Conservation (phyloP, 2,888 invertebrate species). For the Tachina lurida region DNA sequence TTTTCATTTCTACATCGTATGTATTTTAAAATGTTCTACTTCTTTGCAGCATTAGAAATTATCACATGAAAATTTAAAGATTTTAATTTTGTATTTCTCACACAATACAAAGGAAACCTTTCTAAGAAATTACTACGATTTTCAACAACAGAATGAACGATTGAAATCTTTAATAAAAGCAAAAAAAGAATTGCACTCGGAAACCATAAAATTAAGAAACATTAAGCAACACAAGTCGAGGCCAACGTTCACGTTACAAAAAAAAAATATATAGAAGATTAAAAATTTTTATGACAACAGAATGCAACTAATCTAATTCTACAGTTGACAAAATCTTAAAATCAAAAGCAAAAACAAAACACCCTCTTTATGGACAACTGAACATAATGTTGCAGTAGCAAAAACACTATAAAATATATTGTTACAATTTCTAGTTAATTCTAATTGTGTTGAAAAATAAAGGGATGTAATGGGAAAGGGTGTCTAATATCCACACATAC, state of each 20-base stretch:
- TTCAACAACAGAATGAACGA: constrained; percentile 37
- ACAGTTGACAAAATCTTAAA: constrained; percentile 27
- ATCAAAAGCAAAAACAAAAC: constrained; percentile 51
- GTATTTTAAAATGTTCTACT: neutral
- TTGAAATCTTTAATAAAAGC: constrained; percentile 40
- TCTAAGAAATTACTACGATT: neutral
- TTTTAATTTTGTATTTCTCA: neutral
- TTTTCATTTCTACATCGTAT: too few relatives aligned
- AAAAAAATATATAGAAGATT: constrained; percentile 46
- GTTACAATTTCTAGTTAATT: constrained; percentile 17
- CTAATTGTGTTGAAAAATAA: neutral
- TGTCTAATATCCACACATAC: constrained; percentile 15
- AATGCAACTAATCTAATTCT: constrained; percentile 6
- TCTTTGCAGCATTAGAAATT: neutral
- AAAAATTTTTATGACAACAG: constrained; percentile 30
- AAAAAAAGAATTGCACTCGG: constrained; percentile 29
- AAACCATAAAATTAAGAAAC: constrained; percentile 61
- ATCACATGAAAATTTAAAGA: neutral
- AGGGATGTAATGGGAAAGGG: too few relatives aligned
- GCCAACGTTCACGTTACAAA: constrained; percentile 28
- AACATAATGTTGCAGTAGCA: constrained; percentile 28
- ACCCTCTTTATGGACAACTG: constrained; percentile 35
- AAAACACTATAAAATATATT: neutral
- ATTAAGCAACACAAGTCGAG: constrained; percentile 43
- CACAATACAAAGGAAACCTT: neutral